Evolutionary conservation across 53 echinoderm and acorn worm species (phyloP), one percentile per base, ranked within the genome.

Genomic region (Echinometra lucunter): DNA sequence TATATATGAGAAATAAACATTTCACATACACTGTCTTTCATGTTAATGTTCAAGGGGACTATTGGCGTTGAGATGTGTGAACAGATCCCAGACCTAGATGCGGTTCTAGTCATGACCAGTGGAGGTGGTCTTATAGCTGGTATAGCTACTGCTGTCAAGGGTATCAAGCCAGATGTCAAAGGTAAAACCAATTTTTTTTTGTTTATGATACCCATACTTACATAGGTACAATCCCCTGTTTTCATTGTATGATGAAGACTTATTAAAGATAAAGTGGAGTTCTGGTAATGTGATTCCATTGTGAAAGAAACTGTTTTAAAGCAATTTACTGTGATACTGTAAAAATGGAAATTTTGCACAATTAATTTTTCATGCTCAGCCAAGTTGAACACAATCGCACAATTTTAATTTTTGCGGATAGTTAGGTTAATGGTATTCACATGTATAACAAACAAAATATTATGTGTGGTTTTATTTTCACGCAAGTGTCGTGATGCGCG

Each of bases 61-160:
- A 90, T 98, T 28, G 98, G 96, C 37, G 57, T 97, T 49, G 98
- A 98, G 92, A 94, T 98, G 53, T 83, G 97, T 49, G 95, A 98
- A 21, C 98, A 98, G 88, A 93, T 97, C 66, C 96, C 96, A 27
- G 93, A 96, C 56, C 44, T 98, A 6, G 96, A 98, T 74, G 98
- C 96, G 12, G 95, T 98, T 47, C 89, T 98, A 1, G 96, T 97
- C 35, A 97, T 97, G 78, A 94, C 95, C n/a, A 96, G 96, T 89
- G 98, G 98, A 21, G 98, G 98, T 12, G 98, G 98, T 0, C 70
- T 98, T 45, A 94, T 95, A 2, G 82, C 95, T 19, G 98, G 98
- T 18, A 98, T 98, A 32, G 95, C 96, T 38, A 94, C 96, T 1
- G 98, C 97, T 35, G 93, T 95, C 66, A 98, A 98, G 94, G 98